Conservation (phyloP, 2,113 vertebrate species). For the Eonycteris spelaea region DNA sequence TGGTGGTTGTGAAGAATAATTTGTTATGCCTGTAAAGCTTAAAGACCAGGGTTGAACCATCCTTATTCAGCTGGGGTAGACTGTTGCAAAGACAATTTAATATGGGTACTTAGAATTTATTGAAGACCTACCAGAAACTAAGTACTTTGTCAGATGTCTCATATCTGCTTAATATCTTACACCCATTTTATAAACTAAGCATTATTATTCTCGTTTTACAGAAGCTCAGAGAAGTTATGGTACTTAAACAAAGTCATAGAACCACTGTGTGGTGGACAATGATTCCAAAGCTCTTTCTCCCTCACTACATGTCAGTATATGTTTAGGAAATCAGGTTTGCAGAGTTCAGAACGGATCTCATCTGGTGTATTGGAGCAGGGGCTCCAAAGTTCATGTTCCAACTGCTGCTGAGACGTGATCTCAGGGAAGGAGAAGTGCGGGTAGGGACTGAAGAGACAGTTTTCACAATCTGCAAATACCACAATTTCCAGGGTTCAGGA, state of each 20-base stretch:
- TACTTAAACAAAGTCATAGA: not conserved
- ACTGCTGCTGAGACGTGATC: not conserved
- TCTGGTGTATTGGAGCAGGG: not conserved
- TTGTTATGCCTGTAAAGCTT: not conserved
- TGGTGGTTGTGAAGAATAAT: not conserved
- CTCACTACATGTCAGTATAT: not conserved
- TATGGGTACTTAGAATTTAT: not conserved
- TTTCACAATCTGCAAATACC: not conserved
- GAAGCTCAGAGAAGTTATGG: not conserved
- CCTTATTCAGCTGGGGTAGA: not conserved
- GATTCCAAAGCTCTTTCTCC: not conserved
- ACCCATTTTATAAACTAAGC: not conserved
- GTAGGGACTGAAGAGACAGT: not conserved
- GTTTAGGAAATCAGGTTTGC: not conserved
- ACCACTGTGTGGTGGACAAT: not conserved
- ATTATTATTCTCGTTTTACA: not conserved
- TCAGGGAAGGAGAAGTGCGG: not conserved
- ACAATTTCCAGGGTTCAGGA: rapidly evolving
- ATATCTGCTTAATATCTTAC: not conserved
- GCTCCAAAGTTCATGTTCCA: not conserved
- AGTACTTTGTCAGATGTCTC: not conserved
- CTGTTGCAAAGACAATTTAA: not conserved
- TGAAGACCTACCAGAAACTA: not conserved
- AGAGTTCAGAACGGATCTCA: not conserved
- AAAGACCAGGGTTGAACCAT: not conserved